Evolutionary conservation across 2,888 invertebrate species (phyloP).

Genomic region (Nineta flava): DNA sequence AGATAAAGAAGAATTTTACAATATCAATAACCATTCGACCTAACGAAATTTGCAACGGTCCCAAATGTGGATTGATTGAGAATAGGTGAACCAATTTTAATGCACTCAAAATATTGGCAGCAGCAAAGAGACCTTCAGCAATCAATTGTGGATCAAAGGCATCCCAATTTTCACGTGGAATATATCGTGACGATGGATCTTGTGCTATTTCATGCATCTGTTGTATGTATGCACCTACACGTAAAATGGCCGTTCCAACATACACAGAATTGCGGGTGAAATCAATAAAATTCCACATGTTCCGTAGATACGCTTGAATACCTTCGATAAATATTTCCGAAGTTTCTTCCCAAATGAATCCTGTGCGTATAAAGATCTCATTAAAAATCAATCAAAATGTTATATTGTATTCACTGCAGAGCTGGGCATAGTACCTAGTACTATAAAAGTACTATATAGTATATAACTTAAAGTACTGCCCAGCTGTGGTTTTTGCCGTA

Average conservation of each 20-base stretch:
- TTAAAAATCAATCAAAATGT: constrained; percentile 2
- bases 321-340: constrained; percentile 82
- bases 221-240: constrained; percentile 57
- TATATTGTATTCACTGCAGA: no score
- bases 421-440: no score
- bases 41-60: constrained; percentile 81
- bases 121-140: constrained; percentile 84
- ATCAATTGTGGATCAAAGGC: constrained; percentile 88
- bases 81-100: constrained; percentile 83
- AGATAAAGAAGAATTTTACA: constrained; percentile 84
- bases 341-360: constrained; percentile 84
- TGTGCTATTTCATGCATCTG: constrained; percentile 50
- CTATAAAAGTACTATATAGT: no score
- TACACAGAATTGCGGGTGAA: constrained; percentile 82
- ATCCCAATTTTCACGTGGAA: constrained; percentile 76
- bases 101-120: constrained; percentile 79
- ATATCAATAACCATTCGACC: constrained; percentile 84
- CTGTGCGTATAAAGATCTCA: no score
- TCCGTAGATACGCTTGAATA: constrained; percentile 68
- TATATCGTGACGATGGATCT: constrained; percentile 53
- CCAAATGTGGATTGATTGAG: constrained; percentile 84
- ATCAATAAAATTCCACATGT: constrained; percentile 96
- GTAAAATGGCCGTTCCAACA: constrained; percentile 49
- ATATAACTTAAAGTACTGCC: no score
- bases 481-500: no score